These are phyloP conservation scores for Aleiodes sp. DNA, from an alignment of 1,140 invertebrate genomes.

Conservation along the genomic window DNA sequence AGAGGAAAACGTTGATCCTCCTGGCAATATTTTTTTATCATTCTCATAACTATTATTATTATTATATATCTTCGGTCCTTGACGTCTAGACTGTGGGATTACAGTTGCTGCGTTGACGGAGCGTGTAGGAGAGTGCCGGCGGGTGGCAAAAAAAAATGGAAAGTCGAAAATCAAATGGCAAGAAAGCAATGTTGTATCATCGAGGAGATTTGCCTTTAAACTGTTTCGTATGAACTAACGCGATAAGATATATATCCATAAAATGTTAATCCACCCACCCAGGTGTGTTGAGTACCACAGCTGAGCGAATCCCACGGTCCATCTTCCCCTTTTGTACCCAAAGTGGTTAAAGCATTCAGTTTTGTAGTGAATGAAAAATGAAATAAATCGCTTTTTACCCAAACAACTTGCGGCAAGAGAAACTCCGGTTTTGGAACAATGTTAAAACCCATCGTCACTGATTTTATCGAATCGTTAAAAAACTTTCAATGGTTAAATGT, in stretches of 20 bases:
- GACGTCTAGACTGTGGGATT: neutral
- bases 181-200: too few relatives aligned
- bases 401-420: too few relatives aligned
- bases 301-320: slow-evolving; percentile 9
- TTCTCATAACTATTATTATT: neutral
- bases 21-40: neutral
- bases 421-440: neutral
- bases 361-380: neutral
- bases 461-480: neutral
- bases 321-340: neutral
- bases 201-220: neutral
- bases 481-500: neutral
- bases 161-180: too few relatives aligned
- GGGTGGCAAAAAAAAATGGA: too few relatives aligned
- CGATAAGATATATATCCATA: slow-evolving; percentile 12
- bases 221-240: neutral
- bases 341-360: neutral
- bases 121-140: too few relatives aligned
- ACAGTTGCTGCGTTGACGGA: too few relatives aligned
- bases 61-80: neutral
- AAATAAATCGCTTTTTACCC: neutral
- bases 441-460: neutral
- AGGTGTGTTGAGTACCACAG: slow-evolving; percentile 13
- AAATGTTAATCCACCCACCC: slow-evolving; percentile 10
- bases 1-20: neutral